Percentiles rank a stretch among this genome's conserved stretches.
phyloP scores from a whole-genome alignment of 64 coral and sea anemone genomes.

The Stichodactyla helianthus region DNA sequence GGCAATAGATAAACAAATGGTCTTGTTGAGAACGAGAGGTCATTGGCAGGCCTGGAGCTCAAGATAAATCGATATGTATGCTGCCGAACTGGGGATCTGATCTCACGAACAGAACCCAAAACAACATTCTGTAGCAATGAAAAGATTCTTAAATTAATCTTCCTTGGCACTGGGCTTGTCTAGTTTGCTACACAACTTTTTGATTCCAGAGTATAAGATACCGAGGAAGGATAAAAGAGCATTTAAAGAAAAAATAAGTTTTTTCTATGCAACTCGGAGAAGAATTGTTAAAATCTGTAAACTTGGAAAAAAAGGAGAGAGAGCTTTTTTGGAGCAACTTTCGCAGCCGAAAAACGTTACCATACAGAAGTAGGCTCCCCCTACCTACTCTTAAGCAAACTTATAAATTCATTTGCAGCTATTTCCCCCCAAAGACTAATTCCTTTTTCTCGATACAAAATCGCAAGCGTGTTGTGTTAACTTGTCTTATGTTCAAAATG shows the following conservation, averaged over 20 bases:
- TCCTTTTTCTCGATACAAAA: no score
- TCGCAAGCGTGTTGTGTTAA: no score
- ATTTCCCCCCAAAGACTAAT: no score
- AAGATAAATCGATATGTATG: not conserved
- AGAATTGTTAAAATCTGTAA: no score
- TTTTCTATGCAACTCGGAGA: not conserved
- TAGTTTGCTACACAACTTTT: not conserved
- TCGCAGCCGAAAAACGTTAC: no score
- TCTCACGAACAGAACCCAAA: not conserved
- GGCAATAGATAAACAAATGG: constrained; percentile 71
- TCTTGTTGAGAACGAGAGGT: not conserved
- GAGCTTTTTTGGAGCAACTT: no score
- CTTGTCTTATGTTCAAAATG: no score
- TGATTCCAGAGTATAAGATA: not conserved
- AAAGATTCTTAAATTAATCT: not conserved
- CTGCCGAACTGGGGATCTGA: constrained; percentile 1
- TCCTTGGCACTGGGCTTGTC: not conserved
- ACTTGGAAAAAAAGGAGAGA: no score
- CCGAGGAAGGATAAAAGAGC: not conserved
- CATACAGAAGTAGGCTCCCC: no score
- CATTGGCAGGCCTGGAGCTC: not conserved
- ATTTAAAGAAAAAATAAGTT: not conserved
- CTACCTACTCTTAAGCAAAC: no score
- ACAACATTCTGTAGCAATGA: constrained; percentile 4
- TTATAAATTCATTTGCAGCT: no score